Conservation (phyloP, 2,888 invertebrate genomes). For the Thysanoteuthis rhombus region DNA sequence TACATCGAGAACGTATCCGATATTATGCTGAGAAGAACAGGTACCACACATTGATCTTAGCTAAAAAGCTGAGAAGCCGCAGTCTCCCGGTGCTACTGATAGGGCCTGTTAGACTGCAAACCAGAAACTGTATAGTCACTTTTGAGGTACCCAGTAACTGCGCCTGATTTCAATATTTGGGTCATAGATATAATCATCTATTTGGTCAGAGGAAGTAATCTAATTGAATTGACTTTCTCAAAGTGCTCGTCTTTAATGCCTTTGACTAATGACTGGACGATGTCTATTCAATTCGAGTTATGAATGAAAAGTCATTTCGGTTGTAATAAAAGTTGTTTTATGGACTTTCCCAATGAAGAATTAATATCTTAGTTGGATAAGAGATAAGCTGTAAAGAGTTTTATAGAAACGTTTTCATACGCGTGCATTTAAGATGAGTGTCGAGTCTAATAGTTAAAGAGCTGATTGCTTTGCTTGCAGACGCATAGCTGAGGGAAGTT, state of each 20-base stretch:
- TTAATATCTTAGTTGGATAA: not conserved
- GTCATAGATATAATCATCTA: not conserved
- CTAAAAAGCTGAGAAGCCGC: no score
- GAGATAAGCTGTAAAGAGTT: not conserved
- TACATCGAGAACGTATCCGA: no score
- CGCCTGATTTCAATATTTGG: not conserved
- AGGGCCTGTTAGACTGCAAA: no score
- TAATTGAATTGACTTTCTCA: not conserved
- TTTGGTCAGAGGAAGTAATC: not conserved
- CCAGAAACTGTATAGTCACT: no score
- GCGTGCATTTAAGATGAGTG: not conserved
- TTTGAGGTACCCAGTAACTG: no score
- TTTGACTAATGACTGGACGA: not conserved
- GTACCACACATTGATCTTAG: no score
- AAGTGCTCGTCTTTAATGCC: not conserved
- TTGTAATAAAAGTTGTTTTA: not conserved
- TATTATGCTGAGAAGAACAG: no score
- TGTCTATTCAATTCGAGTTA: not conserved
- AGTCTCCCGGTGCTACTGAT: no score
- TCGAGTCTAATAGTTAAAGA: no score
- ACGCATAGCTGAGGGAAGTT: no score
- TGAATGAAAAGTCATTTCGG: not conserved
- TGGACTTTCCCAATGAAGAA: not conserved
- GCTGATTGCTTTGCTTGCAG: no score
- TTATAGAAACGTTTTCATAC: not conserved